Evolutionary conservation across 1,140 invertebrate genomes (phyloP).

Genomic region (Drosophila willistoni): DNA sequence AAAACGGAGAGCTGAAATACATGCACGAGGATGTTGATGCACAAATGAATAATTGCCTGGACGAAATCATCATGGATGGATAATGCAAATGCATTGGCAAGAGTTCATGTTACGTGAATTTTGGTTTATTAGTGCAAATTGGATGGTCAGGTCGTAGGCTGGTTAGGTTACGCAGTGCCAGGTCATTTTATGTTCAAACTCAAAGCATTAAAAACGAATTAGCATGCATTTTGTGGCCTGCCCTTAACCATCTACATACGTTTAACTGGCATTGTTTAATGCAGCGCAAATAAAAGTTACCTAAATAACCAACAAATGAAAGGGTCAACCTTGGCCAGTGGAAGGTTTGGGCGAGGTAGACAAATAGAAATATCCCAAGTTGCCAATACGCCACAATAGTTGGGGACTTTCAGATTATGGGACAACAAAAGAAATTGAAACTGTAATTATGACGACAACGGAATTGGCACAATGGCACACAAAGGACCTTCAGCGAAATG

Average conservation of each 20-base stretch:
- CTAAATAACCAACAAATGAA: conserved; percentile 3
- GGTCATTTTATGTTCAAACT: conserved; percentile 12
- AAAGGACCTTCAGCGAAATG: conserved; percentile 38
- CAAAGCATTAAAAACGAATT: conserved; percentile 61
- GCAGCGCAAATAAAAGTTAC: conserved; percentile 41
- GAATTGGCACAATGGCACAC: conserved; percentile 27
- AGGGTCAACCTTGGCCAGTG: not conserved
- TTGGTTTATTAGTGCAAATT: conserved; percentile 16
- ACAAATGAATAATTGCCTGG: conserved; percentile 3
- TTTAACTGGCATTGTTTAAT: conserved; percentile 31
- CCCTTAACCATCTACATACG: not conserved
- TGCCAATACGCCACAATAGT: conserved; percentile 5
- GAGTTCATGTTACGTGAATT: conserved; percentile 19
- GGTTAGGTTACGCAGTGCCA: not conserved
- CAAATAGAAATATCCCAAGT: conserved; percentile 31
- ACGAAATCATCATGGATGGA: conserved; percentile 1
- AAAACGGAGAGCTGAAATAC: not conserved
- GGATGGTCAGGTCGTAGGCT: not conserved
- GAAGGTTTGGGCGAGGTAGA: not conserved
- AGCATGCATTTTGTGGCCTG: conserved; percentile 40
- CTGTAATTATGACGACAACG: conserved; percentile 64
- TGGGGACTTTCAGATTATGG: conserved; percentile 9
- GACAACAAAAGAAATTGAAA: conserved; percentile 60
- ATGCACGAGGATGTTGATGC: conserved; percentile 3
- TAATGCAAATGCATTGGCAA: conserved; percentile 20